These are phyloP conservation scores for Parasteatoda lunata DNA, from an alignment of 2,888 invertebrate species.

Conservation along the genomic window DNA sequence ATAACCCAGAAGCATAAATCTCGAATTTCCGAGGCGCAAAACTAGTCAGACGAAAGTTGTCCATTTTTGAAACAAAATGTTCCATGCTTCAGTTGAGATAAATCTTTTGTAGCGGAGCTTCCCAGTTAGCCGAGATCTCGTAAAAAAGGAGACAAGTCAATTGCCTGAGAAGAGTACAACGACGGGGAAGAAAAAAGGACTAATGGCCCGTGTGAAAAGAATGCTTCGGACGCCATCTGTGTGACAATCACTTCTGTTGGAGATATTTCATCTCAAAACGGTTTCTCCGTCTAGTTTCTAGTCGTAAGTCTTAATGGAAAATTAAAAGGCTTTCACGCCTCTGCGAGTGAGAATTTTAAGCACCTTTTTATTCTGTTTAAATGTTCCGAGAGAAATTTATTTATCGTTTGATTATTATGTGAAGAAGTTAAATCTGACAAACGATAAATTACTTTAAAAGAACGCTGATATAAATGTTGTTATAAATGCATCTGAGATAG, in stretches of 20 bases:
- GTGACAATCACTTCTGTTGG: neutral
- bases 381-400: no score
- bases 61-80: neutral
- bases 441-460: no score
- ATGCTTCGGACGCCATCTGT: conserved; percentile 16
- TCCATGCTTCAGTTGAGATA: neutral
- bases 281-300: neutral
- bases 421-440: no score
- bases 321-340: neutral
- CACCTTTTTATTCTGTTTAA: no score
- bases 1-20: neutral
- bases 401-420: no score
- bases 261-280: neutral
- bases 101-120: neutral
- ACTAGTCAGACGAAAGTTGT: neutral
- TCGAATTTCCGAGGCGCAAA: neutral
- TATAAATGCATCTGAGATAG: no score
- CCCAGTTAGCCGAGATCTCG: neutral
- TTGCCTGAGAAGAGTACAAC: neutral
- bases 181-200: conserved; percentile 1
- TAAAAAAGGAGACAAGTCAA: conserved; percentile 23
- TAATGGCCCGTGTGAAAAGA: conserved; percentile 30
- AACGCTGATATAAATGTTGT: no score
- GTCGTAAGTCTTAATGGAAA: neutral
- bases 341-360: neutral